These are phyloP conservation scores for Hirtodrosophila trivittata DNA, from an alignment of 2,888 invertebrate species.

Conservation along the genomic window DNA sequence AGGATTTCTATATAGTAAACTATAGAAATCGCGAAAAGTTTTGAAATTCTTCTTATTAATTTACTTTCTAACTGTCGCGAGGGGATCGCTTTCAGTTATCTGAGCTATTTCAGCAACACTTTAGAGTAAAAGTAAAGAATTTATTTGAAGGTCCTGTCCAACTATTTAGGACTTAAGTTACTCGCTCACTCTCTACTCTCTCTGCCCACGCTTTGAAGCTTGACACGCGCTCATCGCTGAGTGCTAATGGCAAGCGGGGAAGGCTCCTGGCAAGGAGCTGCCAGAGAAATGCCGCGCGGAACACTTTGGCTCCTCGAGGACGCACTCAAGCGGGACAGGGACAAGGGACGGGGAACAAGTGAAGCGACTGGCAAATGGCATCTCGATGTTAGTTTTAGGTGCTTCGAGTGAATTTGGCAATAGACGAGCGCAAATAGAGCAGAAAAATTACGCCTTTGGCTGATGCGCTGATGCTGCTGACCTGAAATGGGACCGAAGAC, in stretches of 20 bases:
- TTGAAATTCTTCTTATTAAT: too few relatives aligned
- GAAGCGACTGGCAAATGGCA: conserved; percentile 63
- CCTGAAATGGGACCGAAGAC: conserved; percentile 11
- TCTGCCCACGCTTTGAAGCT: conserved; percentile 24
- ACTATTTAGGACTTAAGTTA: background rate
- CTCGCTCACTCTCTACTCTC: background rate
- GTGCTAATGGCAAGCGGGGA: conserved; percentile 38
- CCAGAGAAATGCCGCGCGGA: conserved; percentile 36
- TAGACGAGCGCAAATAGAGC: conserved; percentile 72
- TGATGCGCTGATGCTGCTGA: conserved; percentile 16
- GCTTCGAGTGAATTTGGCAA: conserved; percentile 73
- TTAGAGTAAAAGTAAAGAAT: background rate
- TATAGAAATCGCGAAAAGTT: too few relatives aligned
- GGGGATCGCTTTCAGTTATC: background rate
- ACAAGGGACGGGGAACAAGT: conserved; percentile 13
- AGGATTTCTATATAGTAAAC: too few relatives aligned
- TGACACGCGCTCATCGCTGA: conserved; percentile 64
- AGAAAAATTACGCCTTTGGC: conserved; percentile 70
- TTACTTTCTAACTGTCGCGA: too few relatives aligned
- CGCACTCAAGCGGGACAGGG: conserved; percentile 53
- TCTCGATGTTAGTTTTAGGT: conserved; percentile 64
- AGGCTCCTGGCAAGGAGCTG: conserved; percentile 1
- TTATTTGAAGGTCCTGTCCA: background rate
- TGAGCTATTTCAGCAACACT: background rate
- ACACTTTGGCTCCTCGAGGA: conserved; percentile 49